phyloP scores from a whole-genome alignment of 2,113 vertebrate genomes.

The Nyctibius bracteatus region DNA sequence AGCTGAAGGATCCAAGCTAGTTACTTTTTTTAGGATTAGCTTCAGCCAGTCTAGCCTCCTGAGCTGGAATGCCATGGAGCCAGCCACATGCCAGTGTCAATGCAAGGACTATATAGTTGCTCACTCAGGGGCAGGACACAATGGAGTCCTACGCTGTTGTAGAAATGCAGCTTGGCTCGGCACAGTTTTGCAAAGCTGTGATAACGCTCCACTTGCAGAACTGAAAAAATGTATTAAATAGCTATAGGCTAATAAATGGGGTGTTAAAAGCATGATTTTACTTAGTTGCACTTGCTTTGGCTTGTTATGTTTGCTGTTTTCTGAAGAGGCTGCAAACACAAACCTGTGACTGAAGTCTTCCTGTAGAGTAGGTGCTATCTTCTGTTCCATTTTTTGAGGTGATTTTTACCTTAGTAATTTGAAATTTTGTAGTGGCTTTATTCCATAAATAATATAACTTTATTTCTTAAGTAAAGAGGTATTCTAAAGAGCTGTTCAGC shows the following conservation, averaged over 20 bases:
- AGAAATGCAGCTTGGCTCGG: neutral
- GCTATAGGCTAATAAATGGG: neutral
- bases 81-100: neutral
- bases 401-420: neutral
- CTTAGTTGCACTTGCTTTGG: neutral
- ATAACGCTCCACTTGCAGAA: neutral
- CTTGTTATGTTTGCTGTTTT: neutral
- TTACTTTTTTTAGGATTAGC: neutral
- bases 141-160: rapidly evolving
- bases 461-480: neutral
- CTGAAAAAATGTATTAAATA: neutral
- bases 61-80: neutral
- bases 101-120: neutral
- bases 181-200: neutral
- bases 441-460: neutral
- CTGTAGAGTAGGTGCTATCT: neutral
- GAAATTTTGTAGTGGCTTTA: neutral
- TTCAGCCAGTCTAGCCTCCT: neutral
- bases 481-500: neutral
- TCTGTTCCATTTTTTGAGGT: neutral
- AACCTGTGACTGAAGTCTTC: neutral
- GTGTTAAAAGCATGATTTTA: neutral
- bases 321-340: neutral
- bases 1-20: neutral
- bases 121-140: neutral